A percentile compares a stretch with the other conserved stretches of the same genome.
Evolutionary conservation across 2,888 invertebrate genomes (phyloP).

Genomic region (Dicyrtomina minuta): DNA sequence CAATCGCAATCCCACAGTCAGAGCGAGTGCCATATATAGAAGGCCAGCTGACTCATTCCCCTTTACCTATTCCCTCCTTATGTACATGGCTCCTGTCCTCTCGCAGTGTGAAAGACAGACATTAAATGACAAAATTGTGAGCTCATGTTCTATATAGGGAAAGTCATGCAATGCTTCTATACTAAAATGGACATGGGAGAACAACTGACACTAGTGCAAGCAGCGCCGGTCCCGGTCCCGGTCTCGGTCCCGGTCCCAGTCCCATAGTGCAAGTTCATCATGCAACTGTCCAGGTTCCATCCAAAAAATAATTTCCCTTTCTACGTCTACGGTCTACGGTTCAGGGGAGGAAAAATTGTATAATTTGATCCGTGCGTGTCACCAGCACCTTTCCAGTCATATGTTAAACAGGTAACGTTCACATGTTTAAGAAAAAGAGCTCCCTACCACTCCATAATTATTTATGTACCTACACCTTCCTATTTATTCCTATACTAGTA

Average conservation of each 20-base stretch:
- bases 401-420: neutral
- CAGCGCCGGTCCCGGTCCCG: too few relatives aligned
- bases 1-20: too few relatives aligned
- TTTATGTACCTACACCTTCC: too few relatives aligned
- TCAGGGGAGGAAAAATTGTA: neutral
- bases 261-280: too few relatives aligned
- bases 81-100: neutral
- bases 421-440: conserved; percentile 3
- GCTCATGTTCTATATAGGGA: too few relatives aligned
- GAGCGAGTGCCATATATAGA: too few relatives aligned
- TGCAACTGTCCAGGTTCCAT: neutral
- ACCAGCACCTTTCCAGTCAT: neutral
- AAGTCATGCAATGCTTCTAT: neutral
- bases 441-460: too few relatives aligned
- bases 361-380: conserved; percentile 31
- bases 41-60: too few relatives aligned
- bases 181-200: neutral
- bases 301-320: neutral
- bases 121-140: too few relatives aligned
- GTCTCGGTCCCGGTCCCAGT: too few relatives aligned
- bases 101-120: too few relatives aligned
- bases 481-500: conserved; percentile 10
- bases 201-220: too few relatives aligned
- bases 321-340: neutral
- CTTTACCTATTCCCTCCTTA: neutral